Evolutionary conservation across 2,113 vertebrate species (phyloP).

Genomic region (Tiliqua scincoides): DNA sequence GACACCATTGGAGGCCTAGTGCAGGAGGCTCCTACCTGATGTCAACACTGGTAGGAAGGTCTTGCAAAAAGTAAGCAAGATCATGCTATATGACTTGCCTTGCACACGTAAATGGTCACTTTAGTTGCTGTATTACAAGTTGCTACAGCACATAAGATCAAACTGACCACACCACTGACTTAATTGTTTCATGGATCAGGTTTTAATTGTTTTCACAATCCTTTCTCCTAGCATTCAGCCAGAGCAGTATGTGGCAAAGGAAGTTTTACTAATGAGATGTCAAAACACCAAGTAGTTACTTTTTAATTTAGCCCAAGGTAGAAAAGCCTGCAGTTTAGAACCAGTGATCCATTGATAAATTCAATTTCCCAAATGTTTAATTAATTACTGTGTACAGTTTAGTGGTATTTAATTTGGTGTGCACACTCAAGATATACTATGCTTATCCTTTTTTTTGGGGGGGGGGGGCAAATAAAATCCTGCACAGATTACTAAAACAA

Average conservation of each 20-base stretch:
- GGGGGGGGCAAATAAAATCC: conserved; percentile 62
- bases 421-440: conserved; percentile 48
- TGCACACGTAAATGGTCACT: not conserved
- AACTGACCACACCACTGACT: not conserved
- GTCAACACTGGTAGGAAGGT: not conserved
- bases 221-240: conserved; percentile 37
- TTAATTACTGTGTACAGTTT: conserved; percentile 72
- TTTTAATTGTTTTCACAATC: conserved; percentile 32
- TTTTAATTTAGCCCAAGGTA: conserved; percentile 72
- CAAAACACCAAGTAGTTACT: conserved; percentile 62
- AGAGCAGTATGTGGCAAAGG: conserved; percentile 18
- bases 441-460: conserved; percentile 31
- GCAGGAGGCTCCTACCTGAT: no score
- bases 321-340: conserved; percentile 60
- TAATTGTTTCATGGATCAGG: not conserved
- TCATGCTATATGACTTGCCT: not conserved
- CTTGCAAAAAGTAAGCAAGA: not conserved
- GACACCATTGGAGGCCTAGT: no score
- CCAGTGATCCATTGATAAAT: conserved; percentile 72
- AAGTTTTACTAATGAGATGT: conserved; percentile 61
- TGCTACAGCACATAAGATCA: not conserved
- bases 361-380: conserved; percentile 72
- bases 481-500: conserved; percentile 49
- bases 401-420: conserved; percentile 71
- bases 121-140: not conserved